Evolutionary conservation across 2,888 invertebrate species (phyloP), one percentile per base, ranked within the genome.

Genomic region (Dorcus parallelipipedus): DNA sequence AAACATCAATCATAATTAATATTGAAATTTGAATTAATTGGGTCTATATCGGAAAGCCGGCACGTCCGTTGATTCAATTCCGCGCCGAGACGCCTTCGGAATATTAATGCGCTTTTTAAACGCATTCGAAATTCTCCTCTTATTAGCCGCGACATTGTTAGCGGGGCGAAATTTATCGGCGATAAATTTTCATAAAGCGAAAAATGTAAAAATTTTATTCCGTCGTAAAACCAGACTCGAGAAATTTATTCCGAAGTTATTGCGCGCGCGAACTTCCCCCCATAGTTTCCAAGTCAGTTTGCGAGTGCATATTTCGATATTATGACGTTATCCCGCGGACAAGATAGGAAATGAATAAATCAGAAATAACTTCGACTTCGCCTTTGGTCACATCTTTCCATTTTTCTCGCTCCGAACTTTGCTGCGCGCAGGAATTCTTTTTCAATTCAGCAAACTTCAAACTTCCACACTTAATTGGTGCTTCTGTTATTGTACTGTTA

Each of bases 21-120:
- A 63, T 56, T 63, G 62, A 67, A 67, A 64, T 66, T 59, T 61
- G 64, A 67, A 66, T 67, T 67, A 67, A 69, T 66, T 64, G 66
- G 62, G 64, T 61, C 63, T 61, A 67, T 63, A 58, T 65, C 64
- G 64, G 62, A 49, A 54, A 54, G 49, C 41, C n/a, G 41, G 54
- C 54, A 54, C 54, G 63, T 63, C 64, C 26, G 38, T 3, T 45
- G 54, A 53, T 57, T 39, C 54, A 61, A 61, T 58, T 61, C 52
- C 9, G 26, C 49, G 48, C 42, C 33, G 47, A 41, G 33, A 52
- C 60, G 50, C 49, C 53, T 49, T 55, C 49, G 39, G 61, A 61
- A 61, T 61, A 58, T 59, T 61, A 59, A 61, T 61, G 39, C 45
- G 9, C 55, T 51, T 58, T 58, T 56, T 56, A 56, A 56, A 58